phyloP scores from a whole-genome alignment of 2,797 vertebrate species.

The Silurus aristotelis region DNA sequence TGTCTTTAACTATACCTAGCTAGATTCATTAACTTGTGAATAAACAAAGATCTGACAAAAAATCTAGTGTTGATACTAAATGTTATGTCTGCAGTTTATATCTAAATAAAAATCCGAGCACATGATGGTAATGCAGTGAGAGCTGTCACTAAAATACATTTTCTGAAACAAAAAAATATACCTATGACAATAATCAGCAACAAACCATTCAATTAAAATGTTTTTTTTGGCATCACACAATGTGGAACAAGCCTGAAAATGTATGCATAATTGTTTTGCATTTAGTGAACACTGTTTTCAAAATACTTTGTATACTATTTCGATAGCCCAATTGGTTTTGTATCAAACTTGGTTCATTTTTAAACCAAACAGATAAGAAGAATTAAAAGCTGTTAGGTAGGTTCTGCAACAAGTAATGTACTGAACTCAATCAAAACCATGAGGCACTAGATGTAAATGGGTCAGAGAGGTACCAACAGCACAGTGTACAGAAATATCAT shows the following conservation, averaged over 20 bases:
- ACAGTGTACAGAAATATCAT: slow-evolving; percentile 2
- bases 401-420: neutral
- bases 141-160: neutral
- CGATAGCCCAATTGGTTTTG: neutral
- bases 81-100: neutral
- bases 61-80: neutral
- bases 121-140: too few species aligned
- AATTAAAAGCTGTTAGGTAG: neutral
- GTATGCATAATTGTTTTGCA: neutral
- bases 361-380: neutral
- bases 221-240: neutral
- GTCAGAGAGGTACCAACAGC: neutral
- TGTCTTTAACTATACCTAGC: neutral
- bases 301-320: neutral
- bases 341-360: neutral
- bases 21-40: neutral
- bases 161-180: neutral
- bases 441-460: neutral
- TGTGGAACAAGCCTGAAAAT: neutral
- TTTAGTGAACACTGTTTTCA: neutral
- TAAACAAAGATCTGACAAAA: neutral
- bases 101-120: neutral
- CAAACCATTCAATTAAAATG: neutral
- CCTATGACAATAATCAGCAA: neutral
- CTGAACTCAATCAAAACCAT: neutral